These are phyloP conservation scores for Belonocnema kinseyi DNA, from an alignment of 1,140 invertebrate species.

Conservation along the genomic window DNA sequence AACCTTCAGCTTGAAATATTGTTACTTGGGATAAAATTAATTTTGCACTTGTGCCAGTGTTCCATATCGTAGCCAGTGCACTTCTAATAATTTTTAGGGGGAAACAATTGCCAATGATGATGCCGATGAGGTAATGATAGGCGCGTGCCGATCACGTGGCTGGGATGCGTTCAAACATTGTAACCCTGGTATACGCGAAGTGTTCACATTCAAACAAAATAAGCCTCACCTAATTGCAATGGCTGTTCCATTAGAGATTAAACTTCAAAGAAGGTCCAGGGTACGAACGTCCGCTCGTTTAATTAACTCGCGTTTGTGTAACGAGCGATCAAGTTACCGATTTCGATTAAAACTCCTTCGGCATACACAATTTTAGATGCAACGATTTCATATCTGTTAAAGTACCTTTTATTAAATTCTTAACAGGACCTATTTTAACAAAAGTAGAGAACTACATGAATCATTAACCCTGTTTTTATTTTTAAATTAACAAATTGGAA, in stretches of 20 bases:
- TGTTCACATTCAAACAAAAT: constrained; percentile 46
- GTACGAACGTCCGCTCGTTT: constrained; percentile 36
- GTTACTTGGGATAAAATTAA: not conserved
- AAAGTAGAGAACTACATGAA: too few relatives aligned
- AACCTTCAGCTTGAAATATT: not conserved
- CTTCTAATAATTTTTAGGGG: constrained; percentile 55
- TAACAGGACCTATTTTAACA: too few relatives aligned
- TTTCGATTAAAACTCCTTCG: constrained; percentile 10
- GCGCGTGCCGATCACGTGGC: constrained; percentile 66
- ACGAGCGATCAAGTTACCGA: constrained; percentile 27
- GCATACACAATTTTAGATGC: not conserved
- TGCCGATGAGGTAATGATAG: constrained; percentile 61
- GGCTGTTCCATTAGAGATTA: constrained; percentile 67
- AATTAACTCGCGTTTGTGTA: constrained; percentile 44
- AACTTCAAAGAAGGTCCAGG: constrained; percentile 59
- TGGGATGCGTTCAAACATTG: constrained; percentile 61
- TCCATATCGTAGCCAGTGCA: constrained; percentile 34
- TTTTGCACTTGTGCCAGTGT: not conserved
- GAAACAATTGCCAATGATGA: constrained; percentile 58
- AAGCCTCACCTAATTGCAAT: constrained; percentile 65
- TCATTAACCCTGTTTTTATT: too few relatives aligned
- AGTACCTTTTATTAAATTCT: too few relatives aligned
- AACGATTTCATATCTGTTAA: not conserved
- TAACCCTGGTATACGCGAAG: constrained; percentile 31
- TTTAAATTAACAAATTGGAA: too few relatives aligned